phyloP scores from a whole-genome alignment of 2,888 invertebrate species.

The Tridacna crocea region DNA sequence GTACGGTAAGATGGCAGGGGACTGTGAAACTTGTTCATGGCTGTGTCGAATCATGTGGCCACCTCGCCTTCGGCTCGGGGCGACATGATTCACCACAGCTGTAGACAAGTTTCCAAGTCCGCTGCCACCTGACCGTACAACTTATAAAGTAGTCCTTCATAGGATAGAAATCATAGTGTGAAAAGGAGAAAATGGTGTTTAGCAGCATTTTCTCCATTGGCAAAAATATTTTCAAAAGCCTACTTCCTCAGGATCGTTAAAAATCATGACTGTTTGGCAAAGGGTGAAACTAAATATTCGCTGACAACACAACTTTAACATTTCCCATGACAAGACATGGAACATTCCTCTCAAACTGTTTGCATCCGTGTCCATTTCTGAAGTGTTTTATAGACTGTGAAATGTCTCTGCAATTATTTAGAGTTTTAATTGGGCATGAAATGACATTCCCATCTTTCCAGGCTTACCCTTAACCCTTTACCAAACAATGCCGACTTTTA shows the following conservation, averaged over 20 bases:
- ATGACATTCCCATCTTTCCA: constrained; percentile 19
- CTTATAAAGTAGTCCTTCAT: neutral
- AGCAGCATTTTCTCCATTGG: neutral
- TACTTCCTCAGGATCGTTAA: too few species aligned
- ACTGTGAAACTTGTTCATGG: too few species aligned
- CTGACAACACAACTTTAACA: neutral
- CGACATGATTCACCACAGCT: too few species aligned
- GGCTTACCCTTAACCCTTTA: neutral
- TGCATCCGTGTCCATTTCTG: neutral
- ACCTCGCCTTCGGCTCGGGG: too few species aligned
- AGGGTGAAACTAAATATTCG: neutral
- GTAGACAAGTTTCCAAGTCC: too few species aligned
- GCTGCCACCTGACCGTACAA: too few species aligned
- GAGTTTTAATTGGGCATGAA: constrained; percentile 29
- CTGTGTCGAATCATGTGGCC: too few species aligned
- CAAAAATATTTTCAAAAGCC: neutral
- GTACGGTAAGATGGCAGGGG: too few species aligned
- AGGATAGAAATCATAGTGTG: neutral
- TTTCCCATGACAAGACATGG: constrained; percentile 21
- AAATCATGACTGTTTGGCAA: too few species aligned
- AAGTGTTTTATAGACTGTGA: constrained; percentile 16
- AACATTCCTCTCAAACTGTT: neutral
- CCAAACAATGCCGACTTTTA: too few species aligned
- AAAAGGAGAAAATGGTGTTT: neutral
- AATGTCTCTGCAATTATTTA: constrained; percentile 15